Evolutionary conservation across 2,113 vertebrate species (phyloP), one percentile per base, ranked within the genome.

Genomic region (Bubo scandiacus): DNA sequence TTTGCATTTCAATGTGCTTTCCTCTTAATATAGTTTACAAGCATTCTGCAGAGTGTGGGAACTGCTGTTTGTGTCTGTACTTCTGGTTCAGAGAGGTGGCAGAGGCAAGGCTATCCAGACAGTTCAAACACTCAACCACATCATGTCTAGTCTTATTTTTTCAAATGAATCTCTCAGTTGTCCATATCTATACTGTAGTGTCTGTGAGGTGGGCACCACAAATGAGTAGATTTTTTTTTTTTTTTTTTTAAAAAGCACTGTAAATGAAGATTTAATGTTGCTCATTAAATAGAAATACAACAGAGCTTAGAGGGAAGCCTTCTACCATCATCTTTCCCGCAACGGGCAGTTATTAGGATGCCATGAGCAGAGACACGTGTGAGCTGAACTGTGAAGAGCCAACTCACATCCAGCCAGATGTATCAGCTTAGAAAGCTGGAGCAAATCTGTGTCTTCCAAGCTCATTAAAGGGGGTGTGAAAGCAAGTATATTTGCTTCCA

Each of bases 291-390:
- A 43, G 70, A 51, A 93, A 58, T 34, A 47, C 6, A 79, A 1
- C 5, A 66, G 21, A 55, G 34, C 19, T 75, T 22, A 82, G 65
- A 81, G 36, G 40, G 52, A 93, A 90, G 15, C 38, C 5, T 58
- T 54, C 45, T 32, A 1, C 43, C 15, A 7, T 47, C 29, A 2
- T 25, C n/a, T 72, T 65, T 79, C 20, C 15, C 30, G 14, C 12
- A n/a, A 17, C 13, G 49, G 45, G 40, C 45, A 25, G 38, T 59
- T 68, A 27, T 2, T 6, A 47, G 81, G 5, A 0, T 61, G 49
- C 67, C 10, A 1, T 34, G 54, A 52, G 36, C 67, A 57, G 52
- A 30, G 7, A 23, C 25, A 18, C 2, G 0, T 0, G 34, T 36
- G 38, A 75, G 67, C 83, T 70, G 49, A 45, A 17, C 27, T 38